Conservation (phyloP, 1,140 invertebrate genomes). For the Scaptomyza pallida region DNA sequence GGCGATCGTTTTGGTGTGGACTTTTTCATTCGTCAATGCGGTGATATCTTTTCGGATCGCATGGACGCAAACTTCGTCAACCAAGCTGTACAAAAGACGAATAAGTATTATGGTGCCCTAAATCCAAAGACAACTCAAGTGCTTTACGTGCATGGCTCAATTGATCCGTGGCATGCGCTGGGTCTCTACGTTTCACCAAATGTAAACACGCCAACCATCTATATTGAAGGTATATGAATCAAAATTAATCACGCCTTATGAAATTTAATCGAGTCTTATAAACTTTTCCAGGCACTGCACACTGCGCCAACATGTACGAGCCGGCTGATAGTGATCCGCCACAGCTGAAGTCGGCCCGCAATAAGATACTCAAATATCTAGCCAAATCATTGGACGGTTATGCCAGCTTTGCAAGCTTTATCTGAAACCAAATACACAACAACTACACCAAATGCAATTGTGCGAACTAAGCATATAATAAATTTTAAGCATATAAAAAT, state of each 20-base stretch:
- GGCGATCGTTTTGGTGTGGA: conserved; percentile 90
- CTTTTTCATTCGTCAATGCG: conserved; percentile 93
- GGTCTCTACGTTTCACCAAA: conserved; percentile 87
- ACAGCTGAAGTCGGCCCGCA: conserved; percentile 87
- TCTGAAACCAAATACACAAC: conserved; percentile 30
- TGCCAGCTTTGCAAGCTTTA: conserved; percentile 29
- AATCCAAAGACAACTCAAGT: conserved; percentile 89
- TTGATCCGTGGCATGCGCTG: conserved; percentile 97
- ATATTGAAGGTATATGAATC: conserved; percentile 86
- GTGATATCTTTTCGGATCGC: conserved; percentile 90
- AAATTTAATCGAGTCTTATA: conserved; percentile 29
- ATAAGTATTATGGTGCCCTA: conserved; percentile 91
- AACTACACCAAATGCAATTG: conserved; percentile 1
- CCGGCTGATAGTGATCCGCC: conserved; percentile 86
- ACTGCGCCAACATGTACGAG: conserved; percentile 93
- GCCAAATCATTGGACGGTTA: conserved; percentile 60
- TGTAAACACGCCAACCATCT: conserved; percentile 87
- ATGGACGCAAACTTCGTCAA: conserved; percentile 80
- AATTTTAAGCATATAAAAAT: conserved; percentile 2
- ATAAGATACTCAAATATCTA: conserved; percentile 86
- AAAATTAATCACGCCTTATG: background rate
- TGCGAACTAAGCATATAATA: conserved; percentile 6
- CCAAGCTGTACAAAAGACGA: conserved; percentile 88
- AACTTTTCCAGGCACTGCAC: conserved; percentile 88
- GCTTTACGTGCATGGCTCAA: conserved; percentile 94